Base-by-base conservation (phyloP, 2,888 invertebrate genomes). In the Scaptomyza polygonia region DNA sequence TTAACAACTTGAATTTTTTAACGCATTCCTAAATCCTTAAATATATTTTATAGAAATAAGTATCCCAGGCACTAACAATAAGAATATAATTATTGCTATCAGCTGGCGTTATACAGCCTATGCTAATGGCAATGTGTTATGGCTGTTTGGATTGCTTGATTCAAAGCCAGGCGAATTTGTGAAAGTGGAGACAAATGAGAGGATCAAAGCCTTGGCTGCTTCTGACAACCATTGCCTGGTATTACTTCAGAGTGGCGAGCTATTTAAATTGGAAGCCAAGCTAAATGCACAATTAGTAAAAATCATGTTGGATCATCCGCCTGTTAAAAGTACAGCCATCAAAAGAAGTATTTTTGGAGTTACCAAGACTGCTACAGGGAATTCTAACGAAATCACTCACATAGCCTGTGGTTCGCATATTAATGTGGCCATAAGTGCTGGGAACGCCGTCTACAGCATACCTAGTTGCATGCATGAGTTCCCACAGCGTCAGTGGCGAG, bases 401-500 rank as follows among this genome's bases (percentile, higher is more conserved):
- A 91, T 94, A 54, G 91, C 91, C 39, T 92, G 92, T 73, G 93
- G 93, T 8, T 88, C 90, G 18, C 92, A 91, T 53, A 91, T 93
- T 27, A 92, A 90, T 66, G 89, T 93, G 4, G 93, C 92, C 6
- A 77, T 93, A 34, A 91, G 93, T 16, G 79, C 88, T 18, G 79
- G 85, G 14, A 94, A 95, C 73, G 90, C 90, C 18, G 92, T 95
- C 0, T 96, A 94, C 84, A 93, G 94, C 78, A 91, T 95, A 52
- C 95, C 96, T 12, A 92, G 92, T 4, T 92, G 93, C 82, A 91
- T 95, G 52, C 89, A 94, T 72, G 94, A 89, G 67, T 90, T 94
- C 81, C 88, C 91, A 3, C 91, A 91, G 39, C 92, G 93, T 67
- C 92, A 93, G 12, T 88, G 87, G 85, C 93, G 93, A 80, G 93